Conservation (phyloP, 2,888 invertebrate species). For the Caenorhabditis sp. region DNA sequence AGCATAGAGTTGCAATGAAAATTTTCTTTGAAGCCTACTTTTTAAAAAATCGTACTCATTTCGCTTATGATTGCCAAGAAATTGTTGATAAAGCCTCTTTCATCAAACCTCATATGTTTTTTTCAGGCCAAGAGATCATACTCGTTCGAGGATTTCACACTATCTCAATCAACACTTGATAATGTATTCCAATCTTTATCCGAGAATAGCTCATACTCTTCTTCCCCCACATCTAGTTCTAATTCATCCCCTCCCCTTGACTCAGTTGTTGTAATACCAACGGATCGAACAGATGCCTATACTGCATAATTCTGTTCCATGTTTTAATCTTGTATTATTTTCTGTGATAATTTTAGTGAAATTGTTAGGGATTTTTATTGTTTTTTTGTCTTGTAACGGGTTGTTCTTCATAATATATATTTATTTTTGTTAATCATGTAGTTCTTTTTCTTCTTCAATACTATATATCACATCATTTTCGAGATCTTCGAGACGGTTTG, state of each 20-base stretch:
- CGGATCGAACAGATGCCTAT: background rate
- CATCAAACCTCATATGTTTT: too few relatives aligned
- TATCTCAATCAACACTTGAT: slow-evolving; percentile 65
- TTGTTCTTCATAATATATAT: background rate
- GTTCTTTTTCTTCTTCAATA: slow-evolving; percentile 29
- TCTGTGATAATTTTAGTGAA: background rate
- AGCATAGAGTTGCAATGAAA: too few relatives aligned
- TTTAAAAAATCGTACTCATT: too few relatives aligned
- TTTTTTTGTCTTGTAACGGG: background rate
- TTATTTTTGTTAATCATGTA: background rate
- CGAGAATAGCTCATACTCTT: slow-evolving; percentile 1
- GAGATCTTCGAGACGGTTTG: slow-evolving; percentile 40
- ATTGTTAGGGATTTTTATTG: background rate
- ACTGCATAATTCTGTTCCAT: background rate
- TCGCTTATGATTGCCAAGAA: too few relatives aligned
- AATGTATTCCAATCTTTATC: slow-evolving; percentile 60
- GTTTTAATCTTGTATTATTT: background rate
- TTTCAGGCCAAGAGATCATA: slow-evolving; percentile 41
- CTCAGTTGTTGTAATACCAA: background rate
- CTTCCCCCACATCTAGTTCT: background rate
- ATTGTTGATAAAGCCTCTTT: too few relatives aligned
- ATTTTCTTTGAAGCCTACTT: too few relatives aligned
- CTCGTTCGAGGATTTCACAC: slow-evolving; percentile 56
- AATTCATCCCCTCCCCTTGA: background rate
- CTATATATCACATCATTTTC: slow-evolving; percentile 46